These are phyloP conservation scores for Dasypus novemcinctus DNA, from an alignment of 2,113 vertebrate genomes.

Conservation along the genomic window DNA sequence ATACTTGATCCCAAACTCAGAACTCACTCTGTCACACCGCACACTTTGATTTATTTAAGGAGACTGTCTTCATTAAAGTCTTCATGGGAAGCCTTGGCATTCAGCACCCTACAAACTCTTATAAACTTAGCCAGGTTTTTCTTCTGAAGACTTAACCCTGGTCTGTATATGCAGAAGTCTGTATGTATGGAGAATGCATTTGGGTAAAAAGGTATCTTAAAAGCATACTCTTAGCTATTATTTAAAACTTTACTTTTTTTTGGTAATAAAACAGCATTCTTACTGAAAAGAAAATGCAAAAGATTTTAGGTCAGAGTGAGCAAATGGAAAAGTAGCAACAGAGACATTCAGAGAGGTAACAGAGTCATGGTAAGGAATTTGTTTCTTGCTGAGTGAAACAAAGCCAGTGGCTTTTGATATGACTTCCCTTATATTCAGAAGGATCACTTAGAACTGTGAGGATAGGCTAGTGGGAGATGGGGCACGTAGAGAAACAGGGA, in stretches of 20 bases:
- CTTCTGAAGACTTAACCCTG: neutral
- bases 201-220: neutral
- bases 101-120: neutral
- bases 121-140: neutral
- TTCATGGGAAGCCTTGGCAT: neutral
- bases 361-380: neutral
- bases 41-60: neutral
- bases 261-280: neutral
- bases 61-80: neutral
- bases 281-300: neutral
- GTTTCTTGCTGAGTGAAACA: neutral
- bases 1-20: neutral
- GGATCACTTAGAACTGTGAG: neutral
- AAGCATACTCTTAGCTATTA: neutral
- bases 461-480: neutral
- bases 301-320: neutral
- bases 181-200: neutral
- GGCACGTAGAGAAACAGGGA: neutral
- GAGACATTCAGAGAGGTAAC: neutral
- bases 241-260: neutral
- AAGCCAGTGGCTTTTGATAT: neutral
- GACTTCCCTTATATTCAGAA: neutral
- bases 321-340: neutral
- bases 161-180: neutral
- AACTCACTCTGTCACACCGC: neutral